phyloP scores from a whole-genome alignment of 2,113 vertebrate genomes.

The Chaetodon trifascialis region DNA sequence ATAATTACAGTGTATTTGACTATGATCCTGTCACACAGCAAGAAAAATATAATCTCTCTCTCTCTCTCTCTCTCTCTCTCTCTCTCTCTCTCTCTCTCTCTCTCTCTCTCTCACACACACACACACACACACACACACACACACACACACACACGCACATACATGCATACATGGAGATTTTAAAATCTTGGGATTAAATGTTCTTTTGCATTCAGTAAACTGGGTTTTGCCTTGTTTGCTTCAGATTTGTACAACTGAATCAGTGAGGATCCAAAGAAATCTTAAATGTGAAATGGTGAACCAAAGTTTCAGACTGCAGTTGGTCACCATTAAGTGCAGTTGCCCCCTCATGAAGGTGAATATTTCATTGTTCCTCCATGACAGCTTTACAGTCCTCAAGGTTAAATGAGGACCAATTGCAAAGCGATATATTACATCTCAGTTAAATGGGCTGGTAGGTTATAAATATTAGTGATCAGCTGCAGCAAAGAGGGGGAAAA shows the following conservation, averaged over 20 bases:
- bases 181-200: background rate
- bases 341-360: conserved; percentile 69
- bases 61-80: background rate
- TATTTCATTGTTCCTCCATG: conserved; percentile 71
- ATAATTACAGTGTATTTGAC: background rate
- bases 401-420: conserved; percentile 82
- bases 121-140: no score
- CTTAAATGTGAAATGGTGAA: conserved; percentile 7
- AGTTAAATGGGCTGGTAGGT: conserved; percentile 82
- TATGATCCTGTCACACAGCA: conserved; percentile 5
- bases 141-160: no score
- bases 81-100: no score
- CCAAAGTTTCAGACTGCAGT: conserved; percentile 45
- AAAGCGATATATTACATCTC: conserved; percentile 78
- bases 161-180: no score
- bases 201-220: background rate
- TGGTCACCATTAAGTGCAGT: conserved; percentile 39
- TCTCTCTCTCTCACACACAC: no score
- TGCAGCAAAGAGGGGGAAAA: conserved; percentile 53
- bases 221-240: background rate
- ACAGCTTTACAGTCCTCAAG: conserved; percentile 81
- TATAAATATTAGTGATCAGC: conserved; percentile 87
- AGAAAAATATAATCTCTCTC: background rate
- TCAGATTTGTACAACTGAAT: background rate
- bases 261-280: background rate